Evolutionary conservation across 2,888 invertebrate genomes (phyloP).

Genomic region (Tenthredo scrophulariae): DNA sequence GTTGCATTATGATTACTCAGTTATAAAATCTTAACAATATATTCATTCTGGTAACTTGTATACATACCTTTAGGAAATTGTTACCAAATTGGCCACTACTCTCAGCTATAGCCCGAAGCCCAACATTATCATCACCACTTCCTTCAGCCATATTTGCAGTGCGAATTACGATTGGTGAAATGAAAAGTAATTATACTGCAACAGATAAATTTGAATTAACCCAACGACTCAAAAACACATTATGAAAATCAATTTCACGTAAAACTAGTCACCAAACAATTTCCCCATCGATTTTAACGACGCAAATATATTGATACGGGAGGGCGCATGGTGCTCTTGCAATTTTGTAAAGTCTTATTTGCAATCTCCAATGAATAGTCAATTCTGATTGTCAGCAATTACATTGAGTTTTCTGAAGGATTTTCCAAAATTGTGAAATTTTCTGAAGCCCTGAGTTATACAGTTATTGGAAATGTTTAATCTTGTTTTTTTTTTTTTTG

Average conservation of each 20-base stretch:
- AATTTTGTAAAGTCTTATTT: too few species aligned
- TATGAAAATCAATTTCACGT: not conserved
- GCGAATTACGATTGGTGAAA: not conserved
- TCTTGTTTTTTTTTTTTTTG: not conserved
- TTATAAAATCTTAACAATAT: not conserved
- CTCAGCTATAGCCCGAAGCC: not conserved
- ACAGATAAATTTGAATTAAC: not conserved
- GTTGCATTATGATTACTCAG: not conserved
- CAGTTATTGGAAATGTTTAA: not conserved
- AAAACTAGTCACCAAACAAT: not conserved
- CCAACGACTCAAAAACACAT: not conserved
- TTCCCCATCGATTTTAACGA: not conserved
- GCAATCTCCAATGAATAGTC: not conserved
- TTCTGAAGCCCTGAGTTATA: not conserved
- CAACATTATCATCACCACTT: not conserved
- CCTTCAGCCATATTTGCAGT: not conserved
- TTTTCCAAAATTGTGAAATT: not conserved
- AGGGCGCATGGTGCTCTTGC: too few species aligned
- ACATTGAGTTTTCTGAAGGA: not conserved
- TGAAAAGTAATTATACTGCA: not conserved
- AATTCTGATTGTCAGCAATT: too few species aligned
- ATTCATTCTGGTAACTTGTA: not conserved
- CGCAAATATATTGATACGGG: not conserved
- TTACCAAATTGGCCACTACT: constrained; percentile 13
- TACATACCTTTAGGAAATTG: constrained; percentile 21